Evolutionary conservation across 2,888 invertebrate species (phyloP).

Genomic region (Chromoteleia sp.): DNA sequence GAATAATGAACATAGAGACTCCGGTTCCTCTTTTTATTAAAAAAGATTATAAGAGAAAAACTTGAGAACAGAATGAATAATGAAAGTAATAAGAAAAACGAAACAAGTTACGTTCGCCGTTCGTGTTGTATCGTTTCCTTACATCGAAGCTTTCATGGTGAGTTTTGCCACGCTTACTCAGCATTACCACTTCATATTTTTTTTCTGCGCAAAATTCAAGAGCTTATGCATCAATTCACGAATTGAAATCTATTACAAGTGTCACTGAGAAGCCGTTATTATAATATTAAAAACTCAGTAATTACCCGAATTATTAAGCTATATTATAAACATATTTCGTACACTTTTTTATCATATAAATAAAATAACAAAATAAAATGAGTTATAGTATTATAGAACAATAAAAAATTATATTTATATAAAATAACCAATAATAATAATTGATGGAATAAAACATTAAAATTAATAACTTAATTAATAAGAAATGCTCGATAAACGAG

Average conservation of each 20-base stretch:
- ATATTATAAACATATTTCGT: too few relatives aligned
- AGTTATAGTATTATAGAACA: too few relatives aligned
- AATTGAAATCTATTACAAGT: conserved; percentile 35
- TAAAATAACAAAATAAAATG: too few relatives aligned
- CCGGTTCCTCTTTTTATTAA: conserved; percentile 46
- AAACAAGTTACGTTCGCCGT: conserved; percentile 71
- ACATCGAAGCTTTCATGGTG: conserved; percentile 73
- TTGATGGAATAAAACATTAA: too few relatives aligned
- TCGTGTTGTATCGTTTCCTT: conserved; percentile 78
- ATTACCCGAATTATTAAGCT: too few relatives aligned
- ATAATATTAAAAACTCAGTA: too few relatives aligned
- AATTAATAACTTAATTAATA: too few relatives aligned
- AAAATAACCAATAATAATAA: too few relatives aligned
- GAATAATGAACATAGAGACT: conserved; percentile 66
- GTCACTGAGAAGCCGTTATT: background rate
- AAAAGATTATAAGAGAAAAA: conserved; percentile 57
- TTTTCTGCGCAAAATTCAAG: conserved; percentile 22
- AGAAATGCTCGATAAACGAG: too few relatives aligned
- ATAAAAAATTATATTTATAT: too few relatives aligned
- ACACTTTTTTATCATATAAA: too few relatives aligned
- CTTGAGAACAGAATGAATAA: conserved; percentile 59
- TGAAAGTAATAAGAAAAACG: conserved; percentile 64
- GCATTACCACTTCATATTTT: conserved; percentile 67
- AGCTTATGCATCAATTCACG: conserved; percentile 21
- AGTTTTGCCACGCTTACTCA: conserved; percentile 73